Conservation (phyloP, 2,888 invertebrate species). For the Cordylochernes scorpioides region DNA sequence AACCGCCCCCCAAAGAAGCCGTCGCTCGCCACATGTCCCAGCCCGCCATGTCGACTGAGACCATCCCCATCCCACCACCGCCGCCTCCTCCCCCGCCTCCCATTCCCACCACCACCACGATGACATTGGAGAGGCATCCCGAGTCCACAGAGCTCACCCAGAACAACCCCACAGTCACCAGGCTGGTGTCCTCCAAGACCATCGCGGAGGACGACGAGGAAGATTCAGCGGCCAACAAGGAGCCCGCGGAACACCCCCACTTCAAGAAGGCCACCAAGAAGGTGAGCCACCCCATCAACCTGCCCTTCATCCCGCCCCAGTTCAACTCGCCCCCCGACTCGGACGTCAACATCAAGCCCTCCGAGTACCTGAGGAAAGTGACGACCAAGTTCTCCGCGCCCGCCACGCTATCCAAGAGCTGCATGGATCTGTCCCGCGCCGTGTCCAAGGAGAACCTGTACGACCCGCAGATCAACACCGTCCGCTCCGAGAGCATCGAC, state of each 20-base stretch:
- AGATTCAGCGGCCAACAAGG: conserved; percentile 6
- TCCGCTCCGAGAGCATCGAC: conserved; percentile 7
- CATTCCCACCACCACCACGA: conserved; percentile 21
- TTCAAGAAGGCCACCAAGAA: conserved; percentile 4
- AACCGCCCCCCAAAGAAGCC: conserved; percentile 31
- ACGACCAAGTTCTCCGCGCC: conserved; percentile 18
- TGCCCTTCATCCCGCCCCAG: conserved; percentile 71
- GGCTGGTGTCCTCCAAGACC: no score
- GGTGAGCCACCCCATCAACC: conserved; percentile 14
- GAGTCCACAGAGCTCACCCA: conserved; percentile 1
- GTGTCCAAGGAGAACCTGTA: conserved; percentile 3
- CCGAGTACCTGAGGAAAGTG: conserved; percentile 65
- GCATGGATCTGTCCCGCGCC: conserved; percentile 6
- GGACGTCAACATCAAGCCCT: conserved; percentile 65
- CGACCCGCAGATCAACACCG: conserved; percentile 2
- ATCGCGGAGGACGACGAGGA: conserved; percentile 7
- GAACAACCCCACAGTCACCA: no score
- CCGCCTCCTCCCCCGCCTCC: conserved; percentile 39
- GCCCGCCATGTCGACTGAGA: neutral
- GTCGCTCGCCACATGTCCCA: no score
- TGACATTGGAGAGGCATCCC: conserved; percentile 21
- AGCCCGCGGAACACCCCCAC: conserved; percentile 6
- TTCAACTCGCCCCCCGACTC: conserved; percentile 44
- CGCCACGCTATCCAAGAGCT: conserved; percentile 10
- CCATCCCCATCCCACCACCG: neutral